Conservation (phyloP, 2,797 vertebrate genomes). For the Furcifer pardalis region DNA sequence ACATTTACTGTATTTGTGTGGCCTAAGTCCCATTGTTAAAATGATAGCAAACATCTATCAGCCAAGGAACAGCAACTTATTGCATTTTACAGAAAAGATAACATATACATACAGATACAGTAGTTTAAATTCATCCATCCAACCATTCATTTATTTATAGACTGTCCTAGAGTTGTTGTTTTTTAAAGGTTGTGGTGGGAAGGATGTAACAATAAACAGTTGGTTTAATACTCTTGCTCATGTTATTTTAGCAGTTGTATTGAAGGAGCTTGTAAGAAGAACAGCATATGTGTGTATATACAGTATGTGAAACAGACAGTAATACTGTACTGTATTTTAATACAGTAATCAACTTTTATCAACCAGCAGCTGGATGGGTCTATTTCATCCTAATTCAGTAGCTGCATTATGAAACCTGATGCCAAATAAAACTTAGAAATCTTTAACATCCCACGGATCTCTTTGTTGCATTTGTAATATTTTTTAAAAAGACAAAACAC, state of each 20-base stretch:
- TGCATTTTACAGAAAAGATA: neutral
- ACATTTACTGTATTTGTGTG: conserved; percentile 18
- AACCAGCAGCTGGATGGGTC: too few species aligned
- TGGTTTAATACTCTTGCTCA: neutral
- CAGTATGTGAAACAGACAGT: neutral
- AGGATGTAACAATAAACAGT: conserved; percentile 21
- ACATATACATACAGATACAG: too few species aligned
- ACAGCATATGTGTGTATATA: neutral
- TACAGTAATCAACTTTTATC: too few species aligned
- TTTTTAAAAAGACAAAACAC: too few species aligned
- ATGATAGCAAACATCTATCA: conserved; percentile 35
- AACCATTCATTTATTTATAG: neutral
- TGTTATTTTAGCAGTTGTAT: neutral
- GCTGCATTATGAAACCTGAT: too few species aligned
- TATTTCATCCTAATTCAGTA: too few species aligned
- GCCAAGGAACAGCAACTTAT: conserved; percentile 42
- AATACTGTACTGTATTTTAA: neutral
- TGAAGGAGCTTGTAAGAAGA: neutral
- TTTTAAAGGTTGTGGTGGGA: conserved; percentile 33
- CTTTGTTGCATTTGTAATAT: too few species aligned
- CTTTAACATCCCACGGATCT: too few species aligned
- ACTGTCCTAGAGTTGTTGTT: conserved; percentile 43
- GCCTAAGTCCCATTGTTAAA: conserved; percentile 46
- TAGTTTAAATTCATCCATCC: neutral
- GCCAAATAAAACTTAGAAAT: too few species aligned